These are phyloP conservation scores for Gibbula magus DNA, from an alignment of 2,888 invertebrate species.

Conservation along the genomic window DNA sequence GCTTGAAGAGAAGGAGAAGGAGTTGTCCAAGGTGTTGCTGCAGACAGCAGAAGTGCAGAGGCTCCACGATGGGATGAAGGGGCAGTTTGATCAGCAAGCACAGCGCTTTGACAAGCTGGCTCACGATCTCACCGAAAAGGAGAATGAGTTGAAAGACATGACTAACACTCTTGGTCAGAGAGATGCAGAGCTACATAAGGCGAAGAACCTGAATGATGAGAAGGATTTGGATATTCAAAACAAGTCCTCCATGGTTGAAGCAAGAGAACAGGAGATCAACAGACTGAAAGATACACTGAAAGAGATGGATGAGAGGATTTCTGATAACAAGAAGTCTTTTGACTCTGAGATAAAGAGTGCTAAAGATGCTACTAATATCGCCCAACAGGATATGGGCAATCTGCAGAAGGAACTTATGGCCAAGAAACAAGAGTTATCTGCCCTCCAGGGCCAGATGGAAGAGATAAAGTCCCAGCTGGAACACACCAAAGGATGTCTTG, in stretches of 20 bases:
- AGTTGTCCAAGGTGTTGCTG: neutral
- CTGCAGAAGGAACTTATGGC: conserved; percentile 43
- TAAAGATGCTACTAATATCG: conserved; percentile 3
- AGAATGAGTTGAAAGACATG: conserved; percentile 9
- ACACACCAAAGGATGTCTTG: neutral
- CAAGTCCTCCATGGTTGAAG: conserved; percentile 25
- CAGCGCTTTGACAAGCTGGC: conserved; percentile 25
- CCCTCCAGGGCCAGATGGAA: neutral
- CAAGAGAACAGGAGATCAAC: conserved; percentile 32
- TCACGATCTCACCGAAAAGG: conserved; percentile 30
- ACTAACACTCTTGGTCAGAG: neutral
- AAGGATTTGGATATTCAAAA: conserved; percentile 23
- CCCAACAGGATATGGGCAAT: conserved; percentile 44
- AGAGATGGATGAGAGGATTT: conserved; percentile 44
- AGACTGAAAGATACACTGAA: conserved; percentile 47
- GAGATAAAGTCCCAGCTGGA: neutral
- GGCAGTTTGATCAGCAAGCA: conserved; percentile 2
- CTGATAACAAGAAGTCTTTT: neutral
- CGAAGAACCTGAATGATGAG: conserved; percentile 18
- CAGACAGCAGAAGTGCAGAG: neutral
- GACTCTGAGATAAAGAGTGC: conserved; percentile 1
- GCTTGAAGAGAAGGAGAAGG: conserved; percentile 21
- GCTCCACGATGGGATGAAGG: neutral
- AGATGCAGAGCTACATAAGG: conserved; percentile 1
- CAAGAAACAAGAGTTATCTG: neutral